Conservation (phyloP, 2,797 vertebrate genomes). For the Argyrosomus regius region DNA sequence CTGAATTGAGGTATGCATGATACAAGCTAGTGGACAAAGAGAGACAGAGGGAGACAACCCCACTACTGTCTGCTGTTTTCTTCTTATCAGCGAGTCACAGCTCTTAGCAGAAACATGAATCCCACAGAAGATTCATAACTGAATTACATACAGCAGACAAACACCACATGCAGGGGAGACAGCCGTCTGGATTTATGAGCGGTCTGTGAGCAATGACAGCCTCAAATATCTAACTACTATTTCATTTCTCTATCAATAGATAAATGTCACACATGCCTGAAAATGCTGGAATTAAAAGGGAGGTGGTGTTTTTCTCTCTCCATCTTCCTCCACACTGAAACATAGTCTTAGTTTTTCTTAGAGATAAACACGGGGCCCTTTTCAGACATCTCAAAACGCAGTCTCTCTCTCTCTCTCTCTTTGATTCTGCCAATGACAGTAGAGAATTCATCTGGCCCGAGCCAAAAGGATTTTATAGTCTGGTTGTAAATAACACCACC, state of each 20-base stretch:
- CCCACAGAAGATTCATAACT: slow-evolving; percentile 39
- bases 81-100: slow-evolving; percentile 33
- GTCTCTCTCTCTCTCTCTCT: not conserved
- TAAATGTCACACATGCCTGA: slow-evolving; percentile 45
- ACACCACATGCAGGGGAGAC: slow-evolving; percentile 19
- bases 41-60: slow-evolving; percentile 14
- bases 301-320: slow-evolving; percentile 27
- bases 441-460: slow-evolving; percentile 21
- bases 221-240: slow-evolving; percentile 61
- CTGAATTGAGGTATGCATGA: not conserved
- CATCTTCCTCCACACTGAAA: slow-evolving; percentile 17
- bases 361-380: slow-evolving; percentile 27
- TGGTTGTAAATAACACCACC: slow-evolving; percentile 45
- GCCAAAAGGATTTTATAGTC: slow-evolving; percentile 27
- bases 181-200: slow-evolving; percentile 53
- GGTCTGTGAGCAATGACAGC: slow-evolving; percentile 33
- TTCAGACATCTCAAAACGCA: slow-evolving; percentile 32
- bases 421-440: slow-evolving; percentile 31
- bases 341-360: slow-evolving; percentile 9
- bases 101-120: slow-evolving; percentile 45
- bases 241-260: slow-evolving; percentile 58
- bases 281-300: slow-evolving; percentile 29
- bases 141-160: slow-evolving; percentile 28
- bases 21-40: not conserved
- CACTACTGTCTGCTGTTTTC: slow-evolving; percentile 9